Percentiles rank a stretch among this genome's conserved stretches.
These are phyloP conservation scores for Trachemys scripta DNA, from an alignment of 2,113 vertebrate species.

Conservation along the genomic window DNA sequence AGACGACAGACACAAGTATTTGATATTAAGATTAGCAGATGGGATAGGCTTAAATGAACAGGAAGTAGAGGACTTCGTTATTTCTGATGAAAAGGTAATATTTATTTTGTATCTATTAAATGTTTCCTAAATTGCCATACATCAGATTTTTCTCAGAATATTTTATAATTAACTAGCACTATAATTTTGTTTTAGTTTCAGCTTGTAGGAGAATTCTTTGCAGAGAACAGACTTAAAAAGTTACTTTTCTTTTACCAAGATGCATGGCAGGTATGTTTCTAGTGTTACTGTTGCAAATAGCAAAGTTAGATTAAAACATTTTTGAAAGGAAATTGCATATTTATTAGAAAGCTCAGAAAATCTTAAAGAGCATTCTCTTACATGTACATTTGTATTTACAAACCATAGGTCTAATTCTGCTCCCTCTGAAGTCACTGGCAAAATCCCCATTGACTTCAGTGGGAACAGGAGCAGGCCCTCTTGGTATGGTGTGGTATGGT, in stretches of 20 bases:
- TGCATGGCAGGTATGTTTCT: conserved; percentile 72
- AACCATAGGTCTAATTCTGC: not conserved
- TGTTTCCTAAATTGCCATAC: not conserved
- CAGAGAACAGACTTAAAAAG: conserved; percentile 80
- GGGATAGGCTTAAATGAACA: conserved; percentile 69
- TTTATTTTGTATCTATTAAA: not conserved
- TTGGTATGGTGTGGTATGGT: not conserved
- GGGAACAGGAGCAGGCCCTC: not conserved
- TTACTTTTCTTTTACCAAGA: conserved; percentile 87
- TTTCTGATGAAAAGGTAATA: conserved; percentile 84
- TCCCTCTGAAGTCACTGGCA: not conserved
- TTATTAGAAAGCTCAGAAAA: not conserved
- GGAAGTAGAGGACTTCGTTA: conserved; percentile 82
- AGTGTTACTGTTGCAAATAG: not conserved
- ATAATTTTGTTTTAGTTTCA: conserved; percentile 75
- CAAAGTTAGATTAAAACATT: not conserved
- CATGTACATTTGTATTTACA: not conserved
- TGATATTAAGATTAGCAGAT: conserved; percentile 80
- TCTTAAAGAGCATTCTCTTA: not conserved
- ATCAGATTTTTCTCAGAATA: not conserved
- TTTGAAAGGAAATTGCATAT: not conserved
- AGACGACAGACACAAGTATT: conserved; percentile 82
- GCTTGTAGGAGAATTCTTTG: conserved; percentile 84
- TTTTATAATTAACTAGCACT: not conserved
- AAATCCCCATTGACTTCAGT: not conserved